phyloP scores from a whole-genome alignment of 2,888 invertebrate genomes.

The Prionchulus punctatus region DNA sequence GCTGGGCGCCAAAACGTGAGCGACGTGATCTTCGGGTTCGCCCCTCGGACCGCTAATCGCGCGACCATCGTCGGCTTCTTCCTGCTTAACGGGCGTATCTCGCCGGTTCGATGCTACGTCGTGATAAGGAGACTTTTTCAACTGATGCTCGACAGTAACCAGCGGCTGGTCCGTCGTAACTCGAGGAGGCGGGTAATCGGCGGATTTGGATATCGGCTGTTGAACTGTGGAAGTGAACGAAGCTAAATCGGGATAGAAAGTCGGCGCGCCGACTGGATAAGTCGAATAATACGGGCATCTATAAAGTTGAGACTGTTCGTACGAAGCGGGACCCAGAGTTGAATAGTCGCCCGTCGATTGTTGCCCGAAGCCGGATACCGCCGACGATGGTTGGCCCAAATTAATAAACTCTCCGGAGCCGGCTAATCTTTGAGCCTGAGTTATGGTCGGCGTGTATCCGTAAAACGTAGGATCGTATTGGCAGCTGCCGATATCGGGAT shows the following conservation, averaged over 20 bases:
- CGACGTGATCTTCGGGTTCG: constrained; percentile 8
- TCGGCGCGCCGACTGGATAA: not conserved
- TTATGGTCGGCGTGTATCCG: constrained; percentile 13
- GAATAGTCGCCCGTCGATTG: not conserved
- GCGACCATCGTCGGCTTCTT: too few relatives aligned
- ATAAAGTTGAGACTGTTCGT: not conserved
- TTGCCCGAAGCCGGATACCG: too few relatives aligned
- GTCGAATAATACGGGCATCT: not conserved
- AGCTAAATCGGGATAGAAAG: too few relatives aligned
- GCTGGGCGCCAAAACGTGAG: constrained; percentile 13
- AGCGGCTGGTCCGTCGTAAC: too few relatives aligned
- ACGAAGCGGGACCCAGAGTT: too few relatives aligned
- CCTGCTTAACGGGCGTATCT: too few relatives aligned
- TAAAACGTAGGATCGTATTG: constrained; percentile 15
- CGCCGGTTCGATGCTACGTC: too few relatives aligned
- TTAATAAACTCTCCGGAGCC: not conserved
- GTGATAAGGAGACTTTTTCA: too few relatives aligned
- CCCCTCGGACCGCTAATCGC: too few relatives aligned
- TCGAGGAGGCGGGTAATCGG: too few relatives aligned
- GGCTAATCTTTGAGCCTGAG: not conserved
- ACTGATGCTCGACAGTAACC: too few relatives aligned
- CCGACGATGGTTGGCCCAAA: constrained; percentile 9
- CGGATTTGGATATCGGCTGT: too few relatives aligned
- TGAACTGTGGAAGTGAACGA: not conserved
- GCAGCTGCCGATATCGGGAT: constrained; percentile 10